Evolutionary conservation across 2,113 vertebrate genomes (phyloP), one percentile per base, ranked within the genome.

Genomic region (Mionectes macconnelli): DNA sequence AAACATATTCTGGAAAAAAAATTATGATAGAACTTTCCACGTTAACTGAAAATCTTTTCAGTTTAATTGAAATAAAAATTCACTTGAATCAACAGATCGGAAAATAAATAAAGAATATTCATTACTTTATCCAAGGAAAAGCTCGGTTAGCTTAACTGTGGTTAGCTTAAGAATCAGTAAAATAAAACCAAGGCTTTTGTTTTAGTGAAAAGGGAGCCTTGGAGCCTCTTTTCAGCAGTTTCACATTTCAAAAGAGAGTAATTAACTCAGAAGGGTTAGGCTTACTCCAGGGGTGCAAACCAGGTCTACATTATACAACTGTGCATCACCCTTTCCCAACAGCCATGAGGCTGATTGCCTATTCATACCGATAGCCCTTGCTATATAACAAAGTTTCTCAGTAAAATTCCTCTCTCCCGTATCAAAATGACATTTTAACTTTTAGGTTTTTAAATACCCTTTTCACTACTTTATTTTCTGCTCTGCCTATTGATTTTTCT

Each of bases 401-500:
- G 27, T 5, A 93, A 66, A 86, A 91, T 84, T 75, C 45, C 44
- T 56, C 9, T 81, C 12, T 68, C 28, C 2, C 4, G 16, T 45
- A 89, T 82, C 33, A 72, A 87, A 91, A 76, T 45, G 33, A 31
- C 70, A 37, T 84, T 89, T 87, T 80, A 80, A 75, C 16, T 82
- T 93, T n/a, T 66, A 10, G 4, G 0, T 0, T 9, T n/a, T 93
- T 81, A 77, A 89, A 89, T 53, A 74, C 4, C 8, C 13, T 86
- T 87, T 93, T 87, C 44, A 5, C 28, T 72, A 23, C 44, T 87
- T 64, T 55, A 81, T 91, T 91, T 95, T 93, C 35, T 73, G 6
- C 39, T 76, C 37, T 93, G 17, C 0, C 13, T 72, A 60, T 87
- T 94, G 81, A 82, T 93, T 97, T 95, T 84, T 93, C 53, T 90